Evolutionary conservation across 2,888 invertebrate species (phyloP), one percentile per base, ranked within the genome.

Genomic region (Cremastobaeus sp.): DNA sequence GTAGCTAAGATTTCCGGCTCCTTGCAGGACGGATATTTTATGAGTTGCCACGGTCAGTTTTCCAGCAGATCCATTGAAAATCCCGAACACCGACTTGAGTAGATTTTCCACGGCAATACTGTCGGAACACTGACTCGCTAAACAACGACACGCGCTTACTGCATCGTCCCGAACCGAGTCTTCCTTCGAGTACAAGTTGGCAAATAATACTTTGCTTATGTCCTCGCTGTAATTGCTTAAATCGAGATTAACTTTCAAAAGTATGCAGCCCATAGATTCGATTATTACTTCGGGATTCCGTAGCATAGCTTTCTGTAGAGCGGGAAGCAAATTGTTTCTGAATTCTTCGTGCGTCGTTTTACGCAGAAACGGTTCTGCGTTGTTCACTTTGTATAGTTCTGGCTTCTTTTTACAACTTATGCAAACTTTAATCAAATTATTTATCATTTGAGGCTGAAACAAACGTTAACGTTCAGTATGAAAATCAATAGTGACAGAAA

Each of bases 281-380:
- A 97, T 90, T 74, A 95, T 94, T 54, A 96, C 92, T 90, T 99
- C 99, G 0, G 99, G 98, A 88, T 95, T 97, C 50, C 99, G 89
- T 20, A 99, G 89, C 92, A 98, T 94, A 14, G 96, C 93, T 86
- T 97, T 96, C 86, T 96, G 95, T 57, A 97, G 89, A 0, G 96
- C 93, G 0, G 98, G 97, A 71, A 97, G 89, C 37, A 98, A 86
- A 3, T 89, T 89, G 41, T 90, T 91, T 81, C 93, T 92, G 80
- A 97, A 95, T 52, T 95, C 94, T 0, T 90, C 90, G 70, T 91
- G 89, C 12, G 89, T 89, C 9, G 94, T 86, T 60, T 91, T 89
- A 11, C 89, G 90, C 17, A 96, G 88, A 52, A 96, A 88, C 11
- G 92, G 91, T 21, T 90, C 89, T 81, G 94, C 93, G 0, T 91